Conservation (phyloP, 2,797 vertebrate species). For the Distichodus sexfasciatus region DNA sequence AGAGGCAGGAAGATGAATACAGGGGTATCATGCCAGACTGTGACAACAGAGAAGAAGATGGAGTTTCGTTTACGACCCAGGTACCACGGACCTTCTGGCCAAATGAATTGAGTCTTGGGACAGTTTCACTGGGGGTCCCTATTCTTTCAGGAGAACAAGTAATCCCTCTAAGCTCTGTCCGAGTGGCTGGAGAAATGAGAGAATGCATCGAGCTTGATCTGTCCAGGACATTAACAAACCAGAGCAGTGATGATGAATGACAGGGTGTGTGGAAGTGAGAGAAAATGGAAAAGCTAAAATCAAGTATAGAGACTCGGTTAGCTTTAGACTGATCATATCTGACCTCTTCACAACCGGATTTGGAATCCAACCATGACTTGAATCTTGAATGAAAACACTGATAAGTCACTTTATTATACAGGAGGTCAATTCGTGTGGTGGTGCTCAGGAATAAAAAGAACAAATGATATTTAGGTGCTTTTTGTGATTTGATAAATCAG, state of each 20-base stretch:
- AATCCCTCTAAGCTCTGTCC: conserved; percentile 50
- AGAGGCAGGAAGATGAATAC: conserved; percentile 32
- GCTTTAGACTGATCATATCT: too few relatives aligned
- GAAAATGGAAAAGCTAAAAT: background rate
- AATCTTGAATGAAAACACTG: too few relatives aligned
- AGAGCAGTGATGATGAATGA: background rate
- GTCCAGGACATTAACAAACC: background rate
- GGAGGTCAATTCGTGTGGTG: too few relatives aligned
- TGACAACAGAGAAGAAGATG: conserved; percentile 8
- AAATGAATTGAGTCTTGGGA: background rate
- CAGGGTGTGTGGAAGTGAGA: background rate
- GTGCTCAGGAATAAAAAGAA: too few relatives aligned
- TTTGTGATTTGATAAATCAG: too few relatives aligned
- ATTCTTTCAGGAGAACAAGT: background rate
- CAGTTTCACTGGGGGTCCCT: background rate
- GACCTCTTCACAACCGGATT: too few relatives aligned
- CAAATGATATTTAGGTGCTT: too few relatives aligned
- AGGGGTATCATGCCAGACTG: conserved; percentile 19
- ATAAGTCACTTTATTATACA: too few relatives aligned
- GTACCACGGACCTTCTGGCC: background rate
- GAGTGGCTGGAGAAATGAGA: conserved; percentile 29
- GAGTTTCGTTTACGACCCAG: conserved; percentile 10
- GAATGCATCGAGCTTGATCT: conserved; percentile 7
- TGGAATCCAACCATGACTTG: too few relatives aligned
- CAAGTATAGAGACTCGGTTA: too few relatives aligned